A percentile compares a stretch with the other conserved stretches of the same genome.
These are phyloP conservation scores for Eulemur coronatus DNA, from an alignment of 2,797 vertebrate genomes.

Conservation along the genomic window DNA sequence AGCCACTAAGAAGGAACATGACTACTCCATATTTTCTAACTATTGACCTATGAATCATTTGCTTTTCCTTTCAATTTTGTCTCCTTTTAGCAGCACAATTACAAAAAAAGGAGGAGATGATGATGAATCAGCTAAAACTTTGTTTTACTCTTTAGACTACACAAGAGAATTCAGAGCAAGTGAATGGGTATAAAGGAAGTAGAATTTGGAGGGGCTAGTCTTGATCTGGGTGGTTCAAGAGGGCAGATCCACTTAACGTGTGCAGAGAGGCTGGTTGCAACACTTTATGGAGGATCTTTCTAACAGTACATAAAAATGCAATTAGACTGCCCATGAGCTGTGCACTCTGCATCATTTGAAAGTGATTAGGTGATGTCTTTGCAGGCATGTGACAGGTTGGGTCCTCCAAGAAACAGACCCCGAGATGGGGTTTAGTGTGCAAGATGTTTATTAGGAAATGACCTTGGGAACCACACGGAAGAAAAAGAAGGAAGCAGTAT, in stretches of 20 bases:
- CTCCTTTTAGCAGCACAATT: not conserved
- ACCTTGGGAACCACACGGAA: not conserved
- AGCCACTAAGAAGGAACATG: not conserved
- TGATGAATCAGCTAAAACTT: constrained; percentile 53
- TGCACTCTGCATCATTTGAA: not conserved
- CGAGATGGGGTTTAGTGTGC: not conserved
- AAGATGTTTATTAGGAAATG: not conserved
- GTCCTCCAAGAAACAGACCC: not conserved
- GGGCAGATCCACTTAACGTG: not conserved
- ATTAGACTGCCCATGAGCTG: not conserved
- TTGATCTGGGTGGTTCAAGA: not conserved
- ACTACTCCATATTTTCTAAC: constrained; percentile 26
- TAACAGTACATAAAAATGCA: not conserved
- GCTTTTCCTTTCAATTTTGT: constrained; percentile 12
- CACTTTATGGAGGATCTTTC: not conserved
- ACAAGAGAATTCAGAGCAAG: not conserved
- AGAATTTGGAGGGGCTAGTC: not conserved
- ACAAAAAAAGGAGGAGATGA: not conserved
- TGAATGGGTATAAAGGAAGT: not conserved
- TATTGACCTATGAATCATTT: constrained; percentile 27
- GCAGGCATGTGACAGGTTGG: not conserved
- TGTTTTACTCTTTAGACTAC: not conserved
- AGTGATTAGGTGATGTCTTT: not conserved
- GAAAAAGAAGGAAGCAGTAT: not conserved
- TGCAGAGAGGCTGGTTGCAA: not conserved